phyloP scores from a whole-genome alignment of 2,113 vertebrate species.

The Spermophilus dauricus region DNA sequence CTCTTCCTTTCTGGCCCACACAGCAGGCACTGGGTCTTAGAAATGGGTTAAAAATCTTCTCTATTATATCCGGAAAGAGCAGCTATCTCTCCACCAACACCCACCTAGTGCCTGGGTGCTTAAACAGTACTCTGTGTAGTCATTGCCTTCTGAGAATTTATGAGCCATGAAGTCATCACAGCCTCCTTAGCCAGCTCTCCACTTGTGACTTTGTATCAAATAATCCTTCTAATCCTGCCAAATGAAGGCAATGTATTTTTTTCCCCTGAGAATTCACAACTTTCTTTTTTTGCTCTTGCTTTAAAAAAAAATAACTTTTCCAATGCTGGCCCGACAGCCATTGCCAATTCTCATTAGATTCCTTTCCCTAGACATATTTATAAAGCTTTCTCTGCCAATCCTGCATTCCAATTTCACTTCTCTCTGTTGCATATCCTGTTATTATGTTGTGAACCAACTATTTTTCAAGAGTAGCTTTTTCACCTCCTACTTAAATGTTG shows the following conservation, averaged over 20 bases:
- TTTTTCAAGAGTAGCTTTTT: neutral
- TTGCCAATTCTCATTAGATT: slow-evolving; percentile 30
- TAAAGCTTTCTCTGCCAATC: neutral
- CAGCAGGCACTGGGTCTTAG: slow-evolving; percentile 47
- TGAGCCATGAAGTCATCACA: slow-evolving; percentile 69
- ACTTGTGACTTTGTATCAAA: slow-evolving; percentile 68
- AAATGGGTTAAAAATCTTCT: slow-evolving; percentile 37
- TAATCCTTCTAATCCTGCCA: slow-evolving; percentile 67
- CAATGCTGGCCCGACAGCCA: neutral
- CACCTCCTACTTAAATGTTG: neutral
- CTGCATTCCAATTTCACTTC: neutral
- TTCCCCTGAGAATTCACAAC: slow-evolving; percentile 57
- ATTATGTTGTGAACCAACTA: neutral
- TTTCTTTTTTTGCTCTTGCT: neutral
- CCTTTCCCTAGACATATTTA: neutral
- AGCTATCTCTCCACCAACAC: neutral
- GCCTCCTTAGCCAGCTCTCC: slow-evolving; percentile 55
- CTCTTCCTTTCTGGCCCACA: slow-evolving; percentile 3
- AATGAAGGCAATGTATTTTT: slow-evolving; percentile 42
- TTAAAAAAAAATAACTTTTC: slow-evolving; percentile 22
- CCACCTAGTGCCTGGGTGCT: neutral
- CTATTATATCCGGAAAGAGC: neutral
- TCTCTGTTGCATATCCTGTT: neutral
- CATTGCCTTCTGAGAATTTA: slow-evolving; percentile 63
- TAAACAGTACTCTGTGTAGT: neutral